Evolutionary conservation across 2,797 vertebrate genomes (phyloP), one percentile per base, ranked within the genome.

Genomic region (Muraenolepis orangiensis): DNA sequence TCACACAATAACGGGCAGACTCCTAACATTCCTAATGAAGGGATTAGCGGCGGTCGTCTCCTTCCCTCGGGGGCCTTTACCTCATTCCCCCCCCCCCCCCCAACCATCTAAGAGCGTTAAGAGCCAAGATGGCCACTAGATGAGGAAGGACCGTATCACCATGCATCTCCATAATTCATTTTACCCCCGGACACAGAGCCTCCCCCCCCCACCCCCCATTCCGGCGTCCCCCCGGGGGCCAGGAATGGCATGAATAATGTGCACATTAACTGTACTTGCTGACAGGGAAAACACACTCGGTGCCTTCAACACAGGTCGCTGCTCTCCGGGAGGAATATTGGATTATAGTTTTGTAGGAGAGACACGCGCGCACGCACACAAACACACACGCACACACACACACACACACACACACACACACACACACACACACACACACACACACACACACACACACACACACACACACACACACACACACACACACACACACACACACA

Each of bases 311-410:
- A 83, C 81, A 28, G 77, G 72, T 84, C 81, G 74, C 31, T 30
- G 66, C 84, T 78, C 77, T 93, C 91, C 90, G 92, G 91, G 74
- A 85, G 90, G 92, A 93, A 93, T 88, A 91, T 84, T 84, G 77
- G 85, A 93, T 91, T 92, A 88, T 86, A 91, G 91, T 93, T 91
- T 51, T 90, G 82, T n/a, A 26, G n/a, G 36, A 28, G 40, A 18
- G 61, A 26, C 13, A 13, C n/a, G n/a, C n/a, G n/a, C n/a, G n/a
- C n/a, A n/a, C n/a, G n/a, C n/a, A n/a, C n/a, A n/a, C n/a, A n/a
- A n/a, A n/a, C n/a, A n/a, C n/a, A n/a, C n/a, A n/a, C n/a, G n/a
- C 61, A 11, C 61, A 23, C 61, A 13, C 42, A 51, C 18, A 34
- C 32, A 34, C 32, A 34, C 32, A 34, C 32, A 34, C 32, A 34